Percentiles rank a stretch among this genome's conserved stretches.
These are phyloP conservation scores for Lutraria rhynchaena DNA, from an alignment of 1,140 invertebrate genomes.

Conservation along the genomic window DNA sequence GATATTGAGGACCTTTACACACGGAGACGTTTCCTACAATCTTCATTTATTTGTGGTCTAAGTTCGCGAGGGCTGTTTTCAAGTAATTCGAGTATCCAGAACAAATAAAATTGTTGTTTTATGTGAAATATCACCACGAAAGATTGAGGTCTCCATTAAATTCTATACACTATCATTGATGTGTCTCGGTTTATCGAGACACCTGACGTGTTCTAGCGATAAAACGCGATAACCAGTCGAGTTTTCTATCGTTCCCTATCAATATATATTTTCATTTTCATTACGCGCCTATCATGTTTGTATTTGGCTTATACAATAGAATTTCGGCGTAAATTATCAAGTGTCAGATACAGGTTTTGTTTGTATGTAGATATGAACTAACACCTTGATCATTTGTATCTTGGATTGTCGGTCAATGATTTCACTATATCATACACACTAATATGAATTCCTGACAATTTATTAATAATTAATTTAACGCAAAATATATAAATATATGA, in stretches of 20 bases:
- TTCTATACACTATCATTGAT: conserved; percentile 20
- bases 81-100: neutral
- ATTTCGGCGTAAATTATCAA: conserved; percentile 30
- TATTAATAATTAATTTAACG: too few relatives aligned
- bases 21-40: neutral
- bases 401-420: neutral
- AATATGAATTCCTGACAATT: too few relatives aligned
- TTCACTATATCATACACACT: neutral
- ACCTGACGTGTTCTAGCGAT: conserved; percentile 13
- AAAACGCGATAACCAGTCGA: conserved; percentile 3
- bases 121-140: conserved; percentile 17
- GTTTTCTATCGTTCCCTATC: conserved; percentile 26
- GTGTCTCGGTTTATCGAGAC: conserved; percentile 4
- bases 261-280: conserved; percentile 48
- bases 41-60: neutral
- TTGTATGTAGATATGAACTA: conserved; percentile 24
- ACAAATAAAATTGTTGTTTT: conserved; percentile 25
- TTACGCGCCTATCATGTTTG: conserved; percentile 26
- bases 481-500: too few relatives aligned
- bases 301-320: conserved; percentile 35
- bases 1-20: neutral
- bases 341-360: conserved; percentile 36
- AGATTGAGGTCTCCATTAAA: conserved; percentile 1
- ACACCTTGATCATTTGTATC: neutral
- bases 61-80: too few relatives aligned